A percentile compares a stretch with the other conserved stretches of the same genome.
phyloP scores from a whole-genome alignment of 2,113 vertebrate species.

The Choloepus hoffmanni region DNA sequence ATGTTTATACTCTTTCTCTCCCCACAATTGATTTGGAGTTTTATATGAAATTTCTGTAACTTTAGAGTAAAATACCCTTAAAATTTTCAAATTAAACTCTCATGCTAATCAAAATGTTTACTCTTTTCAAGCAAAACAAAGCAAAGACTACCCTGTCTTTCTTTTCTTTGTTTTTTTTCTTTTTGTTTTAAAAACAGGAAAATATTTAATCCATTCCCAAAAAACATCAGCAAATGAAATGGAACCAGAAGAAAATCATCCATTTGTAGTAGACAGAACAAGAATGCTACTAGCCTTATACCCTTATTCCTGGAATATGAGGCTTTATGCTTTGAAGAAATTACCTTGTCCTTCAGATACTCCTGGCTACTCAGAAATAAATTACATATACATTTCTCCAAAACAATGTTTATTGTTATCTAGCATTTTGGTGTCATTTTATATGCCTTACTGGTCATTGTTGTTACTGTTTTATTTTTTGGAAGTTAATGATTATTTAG shows the following conservation, averaged over 20 bases:
- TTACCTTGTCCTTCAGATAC: not conserved
- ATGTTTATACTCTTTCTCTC: not conserved
- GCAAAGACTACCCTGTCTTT: not conserved
- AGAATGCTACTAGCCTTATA: not conserved
- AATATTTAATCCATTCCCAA: conserved; percentile 70
- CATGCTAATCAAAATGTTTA: not conserved
- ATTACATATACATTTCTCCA: not conserved
- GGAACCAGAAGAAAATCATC: not conserved
- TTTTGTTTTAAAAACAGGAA: conserved; percentile 58
- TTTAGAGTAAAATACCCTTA: not conserved
- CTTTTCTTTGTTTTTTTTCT: no score
- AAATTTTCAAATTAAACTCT: not conserved
- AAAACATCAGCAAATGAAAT: conserved; percentile 15
- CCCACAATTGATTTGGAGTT: not conserved
- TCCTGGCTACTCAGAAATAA: conserved; percentile 32
- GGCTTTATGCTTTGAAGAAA: not conserved
- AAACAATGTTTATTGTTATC: not conserved
- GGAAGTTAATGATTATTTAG: not conserved
- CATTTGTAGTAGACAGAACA: not conserved
- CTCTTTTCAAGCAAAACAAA: not conserved
- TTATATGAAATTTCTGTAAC: not conserved
- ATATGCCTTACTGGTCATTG: not conserved
- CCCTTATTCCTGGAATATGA: not conserved
- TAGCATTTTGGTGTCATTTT: not conserved
- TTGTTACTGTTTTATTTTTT: not conserved